Conservation (phyloP, 2,113 vertebrate species). For the Eptesicus fuscus region DNA sequence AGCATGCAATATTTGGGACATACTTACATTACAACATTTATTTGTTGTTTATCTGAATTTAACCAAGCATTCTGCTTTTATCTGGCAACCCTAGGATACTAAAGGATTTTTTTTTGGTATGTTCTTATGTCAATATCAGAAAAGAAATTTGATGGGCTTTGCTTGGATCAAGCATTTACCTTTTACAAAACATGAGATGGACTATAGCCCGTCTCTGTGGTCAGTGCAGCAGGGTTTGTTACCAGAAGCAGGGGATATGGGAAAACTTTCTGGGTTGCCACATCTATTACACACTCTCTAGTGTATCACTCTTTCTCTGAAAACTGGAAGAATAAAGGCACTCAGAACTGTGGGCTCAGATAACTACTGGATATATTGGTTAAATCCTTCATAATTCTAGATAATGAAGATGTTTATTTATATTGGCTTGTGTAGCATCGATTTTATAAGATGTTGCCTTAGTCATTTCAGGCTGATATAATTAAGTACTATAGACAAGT, state of each 20-base stretch:
- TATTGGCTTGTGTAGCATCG: not conserved
- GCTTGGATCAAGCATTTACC: not conserved
- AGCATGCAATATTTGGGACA: not conserved
- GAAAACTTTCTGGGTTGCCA: not conserved
- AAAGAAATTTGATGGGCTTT: not conserved
- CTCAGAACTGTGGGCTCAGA: not conserved
- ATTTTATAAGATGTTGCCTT: not conserved
- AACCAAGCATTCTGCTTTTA: not conserved
- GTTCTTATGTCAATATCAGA: not conserved
- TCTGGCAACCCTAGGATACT: not conserved
- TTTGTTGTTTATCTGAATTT: not conserved
- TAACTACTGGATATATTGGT: not conserved
- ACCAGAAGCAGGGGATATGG: not conserved
- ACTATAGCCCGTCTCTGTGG: too few species aligned
- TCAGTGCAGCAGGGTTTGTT: not conserved
- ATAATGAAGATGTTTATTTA: not conserved
- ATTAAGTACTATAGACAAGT: not conserved
- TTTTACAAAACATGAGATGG: not conserved
- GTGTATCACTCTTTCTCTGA: not conserved
- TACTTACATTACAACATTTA: not conserved
- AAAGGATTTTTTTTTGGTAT: not conserved
- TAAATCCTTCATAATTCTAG: not conserved
- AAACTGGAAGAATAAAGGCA: not conserved
- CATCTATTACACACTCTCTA: not conserved
- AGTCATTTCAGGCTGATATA: not conserved